A percentile compares a stretch with the other conserved stretches of the same genome.
Evolutionary conservation across 2,888 invertebrate genomes (phyloP).

Genomic region (Orgyia antiqua): DNA sequence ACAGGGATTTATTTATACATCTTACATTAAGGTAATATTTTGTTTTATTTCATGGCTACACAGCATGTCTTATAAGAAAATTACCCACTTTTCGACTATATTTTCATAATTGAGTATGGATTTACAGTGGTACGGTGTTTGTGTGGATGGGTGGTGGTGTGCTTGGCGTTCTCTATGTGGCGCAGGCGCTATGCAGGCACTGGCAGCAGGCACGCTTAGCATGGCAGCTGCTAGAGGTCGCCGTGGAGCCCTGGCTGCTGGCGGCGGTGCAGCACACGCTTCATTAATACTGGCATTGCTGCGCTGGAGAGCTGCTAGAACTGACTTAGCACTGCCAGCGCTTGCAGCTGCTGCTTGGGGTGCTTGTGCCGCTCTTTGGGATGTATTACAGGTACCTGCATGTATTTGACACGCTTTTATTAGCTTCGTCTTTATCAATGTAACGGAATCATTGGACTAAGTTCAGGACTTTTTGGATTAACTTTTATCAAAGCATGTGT

Average conservation of each 20-base stretch:
- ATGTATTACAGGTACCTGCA: conserved; percentile 79
- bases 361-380: conserved; percentile 92
- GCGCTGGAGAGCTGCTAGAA: conserved; percentile 88
- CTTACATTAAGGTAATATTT: conserved; percentile 84
- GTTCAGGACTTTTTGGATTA: no score
- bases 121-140: conserved; percentile 87
- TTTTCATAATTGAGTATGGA: no score
- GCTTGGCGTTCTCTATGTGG: conserved; percentile 86
- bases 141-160: conserved; percentile 86
- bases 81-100: no score
- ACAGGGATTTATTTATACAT: conserved; percentile 90
- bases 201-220: conserved; percentile 88
- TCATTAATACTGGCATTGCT: conserved; percentile 86
- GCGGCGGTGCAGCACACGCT: conserved; percentile 88
- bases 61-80: no score
- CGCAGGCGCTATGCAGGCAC: conserved; percentile 84
- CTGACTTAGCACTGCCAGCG: conserved; percentile 89
- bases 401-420: no score
- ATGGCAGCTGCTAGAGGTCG: conserved; percentile 86
- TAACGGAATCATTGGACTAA: no score
- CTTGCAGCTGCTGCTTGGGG: conserved; percentile 93
- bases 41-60: no score
- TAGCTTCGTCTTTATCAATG: no score
- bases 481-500: no score
- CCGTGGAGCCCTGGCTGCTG: conserved; percentile 86